Base-by-base conservation (phyloP, 2,113 vertebrate genomes). In the Corythornis cristatus region DNA sequence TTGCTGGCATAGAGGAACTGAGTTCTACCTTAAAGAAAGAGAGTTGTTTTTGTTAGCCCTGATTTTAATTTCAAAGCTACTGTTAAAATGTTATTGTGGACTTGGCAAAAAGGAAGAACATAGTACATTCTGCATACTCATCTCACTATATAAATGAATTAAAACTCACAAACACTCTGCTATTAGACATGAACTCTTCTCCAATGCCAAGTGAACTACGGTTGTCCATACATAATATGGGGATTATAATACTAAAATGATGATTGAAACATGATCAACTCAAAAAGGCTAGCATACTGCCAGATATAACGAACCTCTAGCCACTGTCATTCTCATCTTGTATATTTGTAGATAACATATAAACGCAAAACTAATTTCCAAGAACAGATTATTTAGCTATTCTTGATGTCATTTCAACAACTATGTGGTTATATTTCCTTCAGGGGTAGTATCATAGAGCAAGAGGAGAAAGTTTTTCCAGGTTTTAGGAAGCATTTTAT, bases 21-120 rank as follows among this genome's bases (percentile, higher is more conserved):
- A 98, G 95, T 97, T 97, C 96, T 96, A 79, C 95, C 72, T 91
- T 95, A 60, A 95, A 88, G 40, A 96, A 84, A 93, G 37, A 51
- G 35, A 79, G 71, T 18, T 68, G 11, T 13, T 92, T 83, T 93
- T 93, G 57, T 73, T 62, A 64, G 71, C 31, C 79, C 50, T 91
- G 40, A 78, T 90, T 93, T 97, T 96, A 62, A 65, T 97, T 96
- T 96, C 35, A 61, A 92, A 81, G 45, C 78, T 90, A n/a, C 45
- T 89, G 50, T 91, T 93, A 88, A 93, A 68, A 92, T 65, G 62
- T 89, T 93, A 53, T 79, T 43, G 33, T 86, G 20, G 88, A 86
- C 86, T 35, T 53, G 71, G 42, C 77, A 88, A 66, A 54, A 87
- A 86, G 74, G 89, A 90, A 85, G 28, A 56, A 64, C 8, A 1